Conservation (phyloP, 2,797 vertebrate species). For the Perodicticus potto region DNA sequence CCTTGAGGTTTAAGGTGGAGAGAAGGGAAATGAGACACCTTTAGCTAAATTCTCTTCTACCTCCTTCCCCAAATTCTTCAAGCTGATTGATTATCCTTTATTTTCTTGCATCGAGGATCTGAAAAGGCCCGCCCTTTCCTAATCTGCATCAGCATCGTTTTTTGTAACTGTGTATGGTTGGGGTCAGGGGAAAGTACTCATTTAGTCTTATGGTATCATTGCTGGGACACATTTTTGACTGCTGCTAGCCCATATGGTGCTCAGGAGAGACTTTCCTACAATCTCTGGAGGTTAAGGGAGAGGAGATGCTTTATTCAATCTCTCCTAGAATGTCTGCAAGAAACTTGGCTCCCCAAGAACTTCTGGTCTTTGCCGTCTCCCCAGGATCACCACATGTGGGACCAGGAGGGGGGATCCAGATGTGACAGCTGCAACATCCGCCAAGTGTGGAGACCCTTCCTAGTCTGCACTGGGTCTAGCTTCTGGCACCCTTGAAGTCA, state of each 20-base stretch:
- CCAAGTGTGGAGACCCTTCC: not conserved
- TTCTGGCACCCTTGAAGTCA: not conserved
- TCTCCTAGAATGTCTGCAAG: not conserved
- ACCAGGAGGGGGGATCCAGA: not conserved
- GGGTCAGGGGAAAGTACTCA: not conserved
- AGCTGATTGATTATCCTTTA: not conserved
- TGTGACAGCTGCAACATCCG: not conserved
- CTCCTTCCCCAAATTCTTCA: not conserved
- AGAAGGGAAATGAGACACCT: not conserved
- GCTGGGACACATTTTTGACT: not conserved
- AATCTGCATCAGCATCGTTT: not conserved
- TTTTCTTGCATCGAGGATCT: not conserved
- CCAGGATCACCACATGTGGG: not conserved
- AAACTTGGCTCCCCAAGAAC: not conserved
- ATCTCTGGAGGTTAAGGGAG: not conserved
- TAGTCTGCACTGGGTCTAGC: not conserved
- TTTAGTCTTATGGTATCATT: not conserved
- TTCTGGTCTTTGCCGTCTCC: not conserved
- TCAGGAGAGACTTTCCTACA: not conserved
- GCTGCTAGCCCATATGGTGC: not conserved
- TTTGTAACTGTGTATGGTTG: slow-evolving; percentile 10
- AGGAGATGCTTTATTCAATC: not conserved
- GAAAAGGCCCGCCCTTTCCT: not conserved
- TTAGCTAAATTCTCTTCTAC: not conserved
- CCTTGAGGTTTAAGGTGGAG: not conserved